These are phyloP conservation scores for Theocolax elegans DNA, from an alignment of 1,140 invertebrate species.

Conservation along the genomic window DNA sequence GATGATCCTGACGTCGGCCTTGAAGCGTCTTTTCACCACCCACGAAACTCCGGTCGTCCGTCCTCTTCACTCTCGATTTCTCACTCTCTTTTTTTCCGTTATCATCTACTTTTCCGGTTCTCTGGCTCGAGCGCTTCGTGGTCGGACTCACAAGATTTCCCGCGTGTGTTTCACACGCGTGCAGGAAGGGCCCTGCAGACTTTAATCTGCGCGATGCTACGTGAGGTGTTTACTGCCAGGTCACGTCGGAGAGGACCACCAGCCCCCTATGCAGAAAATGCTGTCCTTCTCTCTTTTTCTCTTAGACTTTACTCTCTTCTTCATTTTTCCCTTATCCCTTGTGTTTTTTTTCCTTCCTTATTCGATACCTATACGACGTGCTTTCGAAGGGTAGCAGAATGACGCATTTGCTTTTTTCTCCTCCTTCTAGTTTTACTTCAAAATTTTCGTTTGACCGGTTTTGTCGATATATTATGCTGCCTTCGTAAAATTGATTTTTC, in stretches of 20 bases:
- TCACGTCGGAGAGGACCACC: neutral
- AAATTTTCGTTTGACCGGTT: too few relatives aligned
- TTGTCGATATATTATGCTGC: too few relatives aligned
- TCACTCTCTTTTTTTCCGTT: slow-evolving; percentile 2
- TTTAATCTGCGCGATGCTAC: slow-evolving; percentile 59
- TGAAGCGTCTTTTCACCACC: neutral
- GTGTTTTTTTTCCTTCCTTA: neutral
- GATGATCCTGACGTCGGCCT: neutral
- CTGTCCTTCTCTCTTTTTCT: neutral
- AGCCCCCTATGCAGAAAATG: slow-evolving; percentile 19
- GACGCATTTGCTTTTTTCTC: too few relatives aligned
- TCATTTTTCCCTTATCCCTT: slow-evolving; percentile 7
- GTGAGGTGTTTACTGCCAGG: slow-evolving; percentile 54
- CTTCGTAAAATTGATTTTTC: too few relatives aligned
- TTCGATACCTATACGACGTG: neutral
- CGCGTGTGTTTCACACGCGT: slow-evolving; percentile 13
- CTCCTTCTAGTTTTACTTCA: too few relatives aligned
- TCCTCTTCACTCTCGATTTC: neutral
- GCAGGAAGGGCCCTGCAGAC: slow-evolving; percentile 22
- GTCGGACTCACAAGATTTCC: slow-evolving; percentile 54
- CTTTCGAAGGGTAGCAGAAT: neutral
- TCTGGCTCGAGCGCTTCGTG: slow-evolving; percentile 10
- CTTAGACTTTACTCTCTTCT: slow-evolving; percentile 5
- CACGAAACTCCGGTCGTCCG: too few relatives aligned
- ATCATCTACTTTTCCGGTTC: slow-evolving; percentile 22